Conservation (phyloP, 1,140 invertebrate genomes). For the Mycetomoellerius zeteki region DNA sequence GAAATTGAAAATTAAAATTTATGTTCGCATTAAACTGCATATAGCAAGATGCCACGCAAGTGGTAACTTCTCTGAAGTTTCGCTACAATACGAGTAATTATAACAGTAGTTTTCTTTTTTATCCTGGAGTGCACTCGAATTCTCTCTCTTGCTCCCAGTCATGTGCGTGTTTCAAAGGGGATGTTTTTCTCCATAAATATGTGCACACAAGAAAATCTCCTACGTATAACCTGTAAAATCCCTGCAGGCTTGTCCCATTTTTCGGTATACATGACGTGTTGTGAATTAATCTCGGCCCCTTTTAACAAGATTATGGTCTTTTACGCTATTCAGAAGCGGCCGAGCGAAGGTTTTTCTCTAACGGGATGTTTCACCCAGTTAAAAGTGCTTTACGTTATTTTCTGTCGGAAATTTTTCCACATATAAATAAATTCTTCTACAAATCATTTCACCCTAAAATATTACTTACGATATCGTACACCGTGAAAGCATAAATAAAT, state of each 20-base stretch:
- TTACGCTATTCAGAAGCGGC: conserved; percentile 27
- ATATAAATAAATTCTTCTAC: conserved; percentile 10
- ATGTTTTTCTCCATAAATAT: conserved; percentile 19
- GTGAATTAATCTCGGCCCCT: conserved; percentile 37
- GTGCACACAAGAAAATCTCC: conserved; percentile 43
- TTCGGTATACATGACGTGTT: conserved; percentile 12
- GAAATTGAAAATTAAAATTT: conserved; percentile 79
- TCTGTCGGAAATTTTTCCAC: neutral
- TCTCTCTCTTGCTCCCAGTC: neutral
- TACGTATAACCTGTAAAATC: conserved; percentile 20
- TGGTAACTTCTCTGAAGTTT: conserved; percentile 57
- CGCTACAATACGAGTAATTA: conserved; percentile 70
- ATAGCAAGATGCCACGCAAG: conserved; percentile 19
- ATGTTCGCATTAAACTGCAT: conserved; percentile 71
- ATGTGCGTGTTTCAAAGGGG: neutral
- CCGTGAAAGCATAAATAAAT: conserved; percentile 34
- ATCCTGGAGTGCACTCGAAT: neutral
- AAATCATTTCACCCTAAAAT: conserved; percentile 34
- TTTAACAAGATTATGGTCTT: conserved; percentile 36
- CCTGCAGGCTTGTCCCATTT: conserved; percentile 29
- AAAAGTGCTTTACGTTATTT: conserved; percentile 33
- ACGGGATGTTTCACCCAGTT: conserved; percentile 20
- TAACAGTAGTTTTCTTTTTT: conserved; percentile 48
- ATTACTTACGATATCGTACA: conserved; percentile 19
- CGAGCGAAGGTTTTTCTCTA: conserved; percentile 49